phyloP scores from a whole-genome alignment of 64 coral and sea anemone genomes.

The Pachyseris speciosa region DNA sequence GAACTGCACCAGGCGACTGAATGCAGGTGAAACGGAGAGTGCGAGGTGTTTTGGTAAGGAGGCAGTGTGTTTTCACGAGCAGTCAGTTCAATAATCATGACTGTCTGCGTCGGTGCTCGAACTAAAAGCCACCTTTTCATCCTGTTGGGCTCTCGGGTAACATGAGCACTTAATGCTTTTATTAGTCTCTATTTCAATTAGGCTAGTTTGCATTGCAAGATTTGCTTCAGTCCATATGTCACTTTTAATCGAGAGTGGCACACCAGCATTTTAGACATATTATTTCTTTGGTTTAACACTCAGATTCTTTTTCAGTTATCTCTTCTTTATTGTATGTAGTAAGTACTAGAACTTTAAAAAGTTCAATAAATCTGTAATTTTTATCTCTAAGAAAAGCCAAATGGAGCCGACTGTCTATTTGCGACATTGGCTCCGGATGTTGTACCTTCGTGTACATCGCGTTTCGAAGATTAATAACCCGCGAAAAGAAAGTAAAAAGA shows the following conservation, averaged over 20 bases:
- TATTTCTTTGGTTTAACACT: no score
- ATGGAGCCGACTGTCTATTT: neutral
- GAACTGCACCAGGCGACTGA: neutral
- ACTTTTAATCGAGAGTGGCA: no score
- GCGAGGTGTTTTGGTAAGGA: neutral
- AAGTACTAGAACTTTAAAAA: no score
- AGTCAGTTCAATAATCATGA: neutral
- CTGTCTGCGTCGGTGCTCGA: neutral
- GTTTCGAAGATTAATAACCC: neutral
- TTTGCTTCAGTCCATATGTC: neutral
- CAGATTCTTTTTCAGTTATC: no score
- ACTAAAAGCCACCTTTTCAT: neutral
- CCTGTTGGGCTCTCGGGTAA: conserved; percentile 8
- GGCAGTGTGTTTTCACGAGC: neutral
- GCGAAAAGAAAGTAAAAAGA: neutral
- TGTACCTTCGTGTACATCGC: neutral
- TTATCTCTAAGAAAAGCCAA: conserved; percentile 17
- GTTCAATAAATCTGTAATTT: neutral
- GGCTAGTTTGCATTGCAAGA: neutral
- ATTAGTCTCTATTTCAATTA: conserved; percentile 23
- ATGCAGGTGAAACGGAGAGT: neutral
- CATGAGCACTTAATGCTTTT: conserved; percentile 14
- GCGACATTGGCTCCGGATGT: neutral
- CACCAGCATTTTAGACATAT: no score
- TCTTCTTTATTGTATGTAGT: no score